A percentile compares a stretch with the other conserved stretches of the same genome.
These are phyloP conservation scores for Psilopogon haemacephalus DNA, from an alignment of 2,113 vertebrate species.

Conservation along the genomic window DNA sequence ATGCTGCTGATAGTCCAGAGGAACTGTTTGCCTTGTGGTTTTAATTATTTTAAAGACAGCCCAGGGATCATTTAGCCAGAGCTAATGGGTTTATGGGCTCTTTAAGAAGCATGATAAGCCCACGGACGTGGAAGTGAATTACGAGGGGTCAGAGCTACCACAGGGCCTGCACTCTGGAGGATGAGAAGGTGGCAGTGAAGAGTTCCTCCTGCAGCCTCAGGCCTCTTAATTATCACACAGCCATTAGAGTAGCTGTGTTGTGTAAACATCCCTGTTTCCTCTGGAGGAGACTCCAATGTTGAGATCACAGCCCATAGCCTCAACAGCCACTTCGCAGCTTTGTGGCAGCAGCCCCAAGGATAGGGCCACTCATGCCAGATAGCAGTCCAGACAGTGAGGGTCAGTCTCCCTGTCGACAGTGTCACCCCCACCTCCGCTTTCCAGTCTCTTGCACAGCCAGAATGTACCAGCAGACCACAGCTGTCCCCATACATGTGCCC, in stretches of 20 bases:
- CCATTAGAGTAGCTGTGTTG: constrained; percentile 25
- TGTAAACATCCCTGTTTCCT: constrained; percentile 29
- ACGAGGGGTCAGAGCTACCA: constrained; percentile 66
- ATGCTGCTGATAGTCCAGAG: constrained; percentile 74
- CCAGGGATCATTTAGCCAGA: constrained; percentile 77
- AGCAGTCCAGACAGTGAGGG: neutral
- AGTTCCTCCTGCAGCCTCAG: constrained; percentile 21
- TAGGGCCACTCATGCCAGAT: accelerated
- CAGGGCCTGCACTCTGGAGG: neutral
- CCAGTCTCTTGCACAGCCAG: no score
- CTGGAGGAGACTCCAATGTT: neutral
- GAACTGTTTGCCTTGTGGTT: constrained; percentile 79
- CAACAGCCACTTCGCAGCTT: neutral
- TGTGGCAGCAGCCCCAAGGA: neutral
- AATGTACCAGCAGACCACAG: neutral
- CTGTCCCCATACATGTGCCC: neutral
- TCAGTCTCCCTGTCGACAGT: neutral
- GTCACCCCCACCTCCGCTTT: neutral
- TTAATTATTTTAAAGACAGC: constrained; percentile 82
- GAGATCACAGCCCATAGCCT: neutral
- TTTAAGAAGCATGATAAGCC: constrained; percentile 70
- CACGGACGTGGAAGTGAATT: constrained; percentile 67
- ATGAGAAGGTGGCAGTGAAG: constrained; percentile 12
- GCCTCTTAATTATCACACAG: constrained; percentile 33
- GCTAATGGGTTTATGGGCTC: constrained; percentile 67